Percentiles rank a stretch among this genome's conserved stretches.
Evolutionary conservation across 2,888 invertebrate genomes (phyloP).

Genomic region (Argyra leucocephala): DNA sequence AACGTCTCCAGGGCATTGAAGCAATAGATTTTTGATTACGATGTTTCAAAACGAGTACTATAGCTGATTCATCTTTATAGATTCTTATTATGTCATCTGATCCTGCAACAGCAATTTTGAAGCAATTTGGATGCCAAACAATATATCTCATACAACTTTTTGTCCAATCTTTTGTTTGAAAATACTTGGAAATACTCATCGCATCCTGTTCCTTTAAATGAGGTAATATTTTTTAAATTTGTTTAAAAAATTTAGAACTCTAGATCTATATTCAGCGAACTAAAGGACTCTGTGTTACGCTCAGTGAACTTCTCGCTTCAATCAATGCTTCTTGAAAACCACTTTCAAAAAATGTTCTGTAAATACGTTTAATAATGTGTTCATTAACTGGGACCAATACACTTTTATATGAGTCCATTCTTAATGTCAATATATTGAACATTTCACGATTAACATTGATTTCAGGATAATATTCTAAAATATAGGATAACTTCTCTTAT

Average conservation of each 20-base stretch:
- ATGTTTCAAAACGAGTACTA: slow-evolving; percentile 58
- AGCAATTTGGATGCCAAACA: slow-evolving; percentile 79
- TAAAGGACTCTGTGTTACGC: slow-evolving; percentile 38
- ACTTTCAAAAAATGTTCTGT: slow-evolving; percentile 65
- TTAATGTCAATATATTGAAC: slow-evolving; percentile 48
- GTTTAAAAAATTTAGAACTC: slow-evolving; percentile 48
- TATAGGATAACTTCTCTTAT: slow-evolving; percentile 40
- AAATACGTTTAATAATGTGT: slow-evolving; percentile 62
- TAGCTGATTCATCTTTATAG: slow-evolving; percentile 54
- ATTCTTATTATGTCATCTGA: slow-evolving; percentile 79
- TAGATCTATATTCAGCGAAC: slow-evolving; percentile 49
- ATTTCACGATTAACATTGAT: slow-evolving; percentile 57
- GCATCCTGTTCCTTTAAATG: slow-evolving; percentile 45
- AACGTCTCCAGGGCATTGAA: slow-evolving; percentile 77
- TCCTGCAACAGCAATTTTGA: slow-evolving; percentile 77
- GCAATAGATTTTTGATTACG: slow-evolving; percentile 57
- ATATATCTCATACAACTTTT: slow-evolving; percentile 61
- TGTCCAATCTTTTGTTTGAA: slow-evolving; percentile 51
- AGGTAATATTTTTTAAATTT: slow-evolving; percentile 52
- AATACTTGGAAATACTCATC: slow-evolving; percentile 42
- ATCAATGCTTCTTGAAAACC: slow-evolving; percentile 61
- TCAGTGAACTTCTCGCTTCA: slow-evolving; percentile 48
- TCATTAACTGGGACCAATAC: slow-evolving; percentile 59
- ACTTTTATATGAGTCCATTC: slow-evolving; percentile 42
- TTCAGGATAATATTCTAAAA: slow-evolving; percentile 55